Evolutionary conservation across 1,140 invertebrate genomes (phyloP).

Genomic region (Condylostylus longicornis): DNA sequence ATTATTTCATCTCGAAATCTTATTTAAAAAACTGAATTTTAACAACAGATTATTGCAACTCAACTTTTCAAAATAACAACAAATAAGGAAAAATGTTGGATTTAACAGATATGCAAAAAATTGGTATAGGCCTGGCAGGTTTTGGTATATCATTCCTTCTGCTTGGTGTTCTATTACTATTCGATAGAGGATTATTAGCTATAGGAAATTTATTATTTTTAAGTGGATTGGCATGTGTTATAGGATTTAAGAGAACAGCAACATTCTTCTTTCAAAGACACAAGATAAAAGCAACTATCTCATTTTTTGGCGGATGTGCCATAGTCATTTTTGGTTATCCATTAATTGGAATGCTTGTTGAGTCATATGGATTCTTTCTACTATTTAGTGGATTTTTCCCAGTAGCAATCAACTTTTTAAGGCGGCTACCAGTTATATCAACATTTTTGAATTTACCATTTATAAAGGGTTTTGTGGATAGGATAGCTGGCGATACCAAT

Average conservation of each 20-base stretch:
- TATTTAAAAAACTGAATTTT: no score
- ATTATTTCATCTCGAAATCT: no score
- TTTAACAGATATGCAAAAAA: no score
- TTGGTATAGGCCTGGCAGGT: constrained; percentile 89
- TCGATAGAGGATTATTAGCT: constrained; percentile 94
- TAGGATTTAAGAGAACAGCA: constrained; percentile 88
- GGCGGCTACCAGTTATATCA: constrained; percentile 60
- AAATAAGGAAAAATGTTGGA: no score
- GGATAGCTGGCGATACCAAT: no score
- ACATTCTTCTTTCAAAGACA: constrained; percentile 97
- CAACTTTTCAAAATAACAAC: no score
- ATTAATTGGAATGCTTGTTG: constrained; percentile 88
- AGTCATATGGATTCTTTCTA: constrained; percentile 75
- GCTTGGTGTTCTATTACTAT: constrained; percentile 83
- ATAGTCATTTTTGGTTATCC: constrained; percentile 94
- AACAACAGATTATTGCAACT: no score
- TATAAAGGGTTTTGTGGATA: no score
- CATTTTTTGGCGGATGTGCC: constrained; percentile 90
- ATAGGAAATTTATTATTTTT: constrained; percentile 99
- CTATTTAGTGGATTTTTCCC: constrained; percentile 78
- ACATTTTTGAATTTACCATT: constrained; percentile 59
- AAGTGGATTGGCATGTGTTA: constrained; percentile 85
- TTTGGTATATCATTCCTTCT: constrained; percentile 95
- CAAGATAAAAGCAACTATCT: constrained; percentile 80
- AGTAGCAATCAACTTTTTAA: constrained; percentile 75